Base-by-base conservation (phyloP, 1,140 invertebrate genomes). In the Heterodera schachtii region DNA sequence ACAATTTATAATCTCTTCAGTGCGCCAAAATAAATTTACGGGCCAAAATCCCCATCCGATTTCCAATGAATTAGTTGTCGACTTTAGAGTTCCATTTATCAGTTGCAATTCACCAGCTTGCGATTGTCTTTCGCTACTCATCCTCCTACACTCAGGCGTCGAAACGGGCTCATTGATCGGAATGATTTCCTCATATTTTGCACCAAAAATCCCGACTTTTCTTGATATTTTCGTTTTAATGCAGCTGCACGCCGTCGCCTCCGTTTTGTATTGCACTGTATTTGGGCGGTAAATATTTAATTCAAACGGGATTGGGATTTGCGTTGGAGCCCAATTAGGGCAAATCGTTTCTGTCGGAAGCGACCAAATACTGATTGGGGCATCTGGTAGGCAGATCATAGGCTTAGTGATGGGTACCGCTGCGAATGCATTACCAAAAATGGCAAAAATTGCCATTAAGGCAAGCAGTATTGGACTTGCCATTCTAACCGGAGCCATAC, bases 211-310 rank as follows among this genome's bases (percentile, higher is more conserved):
- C 9, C 52, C 52, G 11, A 44, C 66, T 41, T 13, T 77, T 4
- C 67, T 31, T 5, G 47, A 64, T n/a, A 64, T 44, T 19, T 43
- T 76, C 11, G 75, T 76, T 13, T 66, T 76, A 31, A 76, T 16
- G 21, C 75, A 76, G 41, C 49, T 76, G 13, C 75, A 76, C 3
- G 41, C 52, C 3, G 75, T 76, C 8, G 75, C 75, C 44, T 44
- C 43, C 64, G 75, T 76, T 31, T 76, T 76, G 41, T 76, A 76
- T 66, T 76, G 52, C 3, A 76, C 16, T 49, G 75, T 76, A 64
- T 76, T 76, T 11, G 75, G 41, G n/a, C 75, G 44, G 21, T 52
- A 49, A 67, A 76, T 21, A 21, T 52, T 43, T 66, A 76, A 49
- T 5, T 60, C 49, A 5, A 76, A 16, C 3, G 13, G 44, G 5